Conservation (phyloP, 2,888 invertebrate genomes). For the Crossocerus cetratus region DNA sequence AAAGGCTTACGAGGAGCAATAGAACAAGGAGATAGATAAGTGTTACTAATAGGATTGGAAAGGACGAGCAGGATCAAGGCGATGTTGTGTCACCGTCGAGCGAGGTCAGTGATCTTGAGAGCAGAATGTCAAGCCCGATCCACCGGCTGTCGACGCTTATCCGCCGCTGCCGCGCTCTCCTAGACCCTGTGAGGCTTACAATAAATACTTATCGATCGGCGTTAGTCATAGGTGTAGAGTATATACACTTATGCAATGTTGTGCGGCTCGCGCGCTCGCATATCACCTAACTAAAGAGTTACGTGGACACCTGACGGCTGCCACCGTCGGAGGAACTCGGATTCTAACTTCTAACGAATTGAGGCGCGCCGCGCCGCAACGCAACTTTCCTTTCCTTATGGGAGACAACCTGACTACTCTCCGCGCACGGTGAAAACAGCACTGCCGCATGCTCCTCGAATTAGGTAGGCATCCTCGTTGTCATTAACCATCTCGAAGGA, state of each 20-base stretch:
- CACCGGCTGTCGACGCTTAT: no score
- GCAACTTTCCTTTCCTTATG: conserved; percentile 60
- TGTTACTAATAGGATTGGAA: conserved; percentile 17
- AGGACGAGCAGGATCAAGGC: conserved; percentile 21
- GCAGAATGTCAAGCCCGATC: conserved; percentile 18
- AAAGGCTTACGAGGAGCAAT: background rate
- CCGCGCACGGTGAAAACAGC: conserved; percentile 45
- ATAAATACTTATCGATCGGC: conserved; percentile 28
- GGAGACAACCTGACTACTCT: no score
- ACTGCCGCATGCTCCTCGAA: conserved; percentile 26
- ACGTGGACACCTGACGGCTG: conserved; percentile 23
- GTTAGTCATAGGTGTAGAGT: conserved; percentile 31
- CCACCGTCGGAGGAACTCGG: conserved; percentile 30
- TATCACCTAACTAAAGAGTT: conserved; percentile 24
- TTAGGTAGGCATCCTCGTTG: conserved; percentile 38
- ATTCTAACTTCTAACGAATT: conserved; percentile 57
- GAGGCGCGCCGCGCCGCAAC: conserved; percentile 32
- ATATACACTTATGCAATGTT: conserved; percentile 20
- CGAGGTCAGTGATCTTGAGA: conserved; percentile 54
- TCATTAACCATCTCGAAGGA: conserved; percentile 41
- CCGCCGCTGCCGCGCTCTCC: no score
- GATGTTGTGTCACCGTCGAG: conserved; percentile 36
- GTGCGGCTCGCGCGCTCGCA: conserved; percentile 4
- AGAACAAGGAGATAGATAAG: background rate
- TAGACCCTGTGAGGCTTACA: conserved; percentile 3